Evolutionary conservation across 2,888 invertebrate genomes (phyloP), one percentile per base, ranked within the genome.

Genomic region (Pterostichus madidus): DNA sequence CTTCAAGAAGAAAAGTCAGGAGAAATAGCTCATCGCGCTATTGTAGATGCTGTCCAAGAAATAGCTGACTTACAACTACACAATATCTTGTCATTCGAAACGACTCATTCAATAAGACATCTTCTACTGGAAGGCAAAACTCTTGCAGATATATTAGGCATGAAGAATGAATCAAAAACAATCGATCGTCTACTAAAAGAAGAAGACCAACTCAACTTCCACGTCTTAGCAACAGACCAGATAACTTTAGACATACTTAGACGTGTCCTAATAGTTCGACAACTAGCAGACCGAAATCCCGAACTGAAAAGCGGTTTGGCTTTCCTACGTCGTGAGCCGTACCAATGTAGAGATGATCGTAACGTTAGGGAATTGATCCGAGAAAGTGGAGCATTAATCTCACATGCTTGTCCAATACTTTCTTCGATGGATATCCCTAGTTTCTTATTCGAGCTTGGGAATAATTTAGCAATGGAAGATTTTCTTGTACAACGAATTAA

Each of bases 391-490:
- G 93, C 93, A 5, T 89, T 95, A 32, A 87, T 87, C 31, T 86
- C 89, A 0, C 87, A 88, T 78, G 85, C 86, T 44, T 84, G 84
- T 24, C 85, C 86, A 1, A 92, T 95, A 91, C 92, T 93, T 32
- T 93, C 93, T 52, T 95, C 95, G 1, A 92, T 91, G 84, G 95
- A 95, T 84, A 93, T 95, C n/a, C 95, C 96, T 11, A 89, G 93
- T 3, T 92, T 92, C 82, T 89, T 95, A 32, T 91, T 95, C 83
- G 92, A 93, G 85, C 92, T 93, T 2, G 93, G 94, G 86, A 95
- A 95, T 86, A 92, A 93, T 86, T 89, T 95, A n/a, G 95, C 95
- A 0, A 94, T 95, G 81, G 95, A 95, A 90, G 95, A 95, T 85
- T 95, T 94, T 86, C 89, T 95, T 68, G 91, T 94, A 85, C 92